phyloP scores from a whole-genome alignment of 2,113 vertebrate genomes.

The Chamaetylas fuelleborni region DNA sequence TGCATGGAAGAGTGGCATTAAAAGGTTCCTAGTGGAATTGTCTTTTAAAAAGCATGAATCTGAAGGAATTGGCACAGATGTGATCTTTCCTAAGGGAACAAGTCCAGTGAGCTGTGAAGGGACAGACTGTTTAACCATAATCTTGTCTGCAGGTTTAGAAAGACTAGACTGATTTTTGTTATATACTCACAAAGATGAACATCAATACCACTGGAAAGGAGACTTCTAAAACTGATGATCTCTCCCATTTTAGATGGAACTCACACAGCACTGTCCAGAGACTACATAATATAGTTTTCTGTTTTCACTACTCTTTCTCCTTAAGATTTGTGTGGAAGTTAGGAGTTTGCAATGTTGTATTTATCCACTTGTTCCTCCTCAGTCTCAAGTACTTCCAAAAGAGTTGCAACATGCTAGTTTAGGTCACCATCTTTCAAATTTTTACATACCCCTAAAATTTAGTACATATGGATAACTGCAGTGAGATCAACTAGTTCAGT shows the following conservation, averaged over 20 bases:
- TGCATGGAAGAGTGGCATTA: not conserved
- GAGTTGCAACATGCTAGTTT: not conserved
- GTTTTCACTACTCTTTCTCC: slow-evolving; percentile 34
- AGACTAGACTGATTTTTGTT: not conserved
- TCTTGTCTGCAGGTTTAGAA: not conserved
- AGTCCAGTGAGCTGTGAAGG: not conserved
- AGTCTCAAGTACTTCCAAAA: not conserved
- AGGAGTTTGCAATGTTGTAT: slow-evolving; percentile 6
- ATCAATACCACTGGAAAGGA: not conserved
- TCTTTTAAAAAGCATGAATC: not conserved
- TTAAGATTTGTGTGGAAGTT: slow-evolving; percentile 31
- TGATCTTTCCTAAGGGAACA: slow-evolving; percentile 29
- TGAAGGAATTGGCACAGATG: not conserved
- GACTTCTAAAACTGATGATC: not conserved
- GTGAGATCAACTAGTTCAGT: not conserved
- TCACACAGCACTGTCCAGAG: not conserved
- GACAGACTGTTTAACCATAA: not conserved
- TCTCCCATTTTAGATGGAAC: not conserved
- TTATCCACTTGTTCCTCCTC: not conserved
- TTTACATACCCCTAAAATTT: not conserved
- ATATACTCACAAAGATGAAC: not conserved
- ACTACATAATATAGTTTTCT: not conserved
- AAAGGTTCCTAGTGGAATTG: slow-evolving; percentile 5
- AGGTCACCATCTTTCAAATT: not conserved
- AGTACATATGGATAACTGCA: not conserved